Base-by-base conservation (phyloP, 1,140 invertebrate species). In the Papilio polytes region DNA sequence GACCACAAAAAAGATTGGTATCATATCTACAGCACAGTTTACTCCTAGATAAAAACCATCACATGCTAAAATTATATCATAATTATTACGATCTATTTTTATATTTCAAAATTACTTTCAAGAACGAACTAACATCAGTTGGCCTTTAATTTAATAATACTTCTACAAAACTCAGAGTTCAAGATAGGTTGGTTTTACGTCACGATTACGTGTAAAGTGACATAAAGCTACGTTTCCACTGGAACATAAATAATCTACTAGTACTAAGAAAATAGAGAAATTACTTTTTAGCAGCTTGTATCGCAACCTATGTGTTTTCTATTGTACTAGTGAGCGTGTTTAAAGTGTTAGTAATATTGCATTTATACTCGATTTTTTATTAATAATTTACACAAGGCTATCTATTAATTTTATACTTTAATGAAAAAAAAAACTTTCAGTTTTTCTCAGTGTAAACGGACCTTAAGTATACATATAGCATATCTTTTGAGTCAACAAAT, bases 401-500 rank as follows among this genome's bases (percentile, higher is more conserved):
- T 36, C 31, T 36, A 36, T 36, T 36, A 36, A 36, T 36, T 36
- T 36, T 36, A 36, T 36, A 36, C 31, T 36, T 36, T 36, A 36
- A 3, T 36, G 31, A 36, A 51, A 51, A 53, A 51, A 53, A 53
- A 53, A 53, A 18, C 3, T n/a, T 53, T 7, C 51, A n/a, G 7
- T 18, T n/a, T 53, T 53, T 8, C 18, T n/a, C 56, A 66, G 63
- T 66, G 22, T 26, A 26, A 31, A 22, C 12, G 9, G 1, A 66
- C 22, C 63, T 66, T 66, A 26, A 31, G 22, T 7, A 66, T 31
- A 66, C 0, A 66, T 12, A 31, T 26, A 3, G 12, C 26, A 3
- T 66, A 66, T 66, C 63, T 66, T 66, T 66, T 26, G 4, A 66
- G 10, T 66, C 22, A 31, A 66, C 63, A 66, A 66, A 66, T 31